Conservation (phyloP, 1,140 invertebrate genomes). For the Psix sp. region DNA sequence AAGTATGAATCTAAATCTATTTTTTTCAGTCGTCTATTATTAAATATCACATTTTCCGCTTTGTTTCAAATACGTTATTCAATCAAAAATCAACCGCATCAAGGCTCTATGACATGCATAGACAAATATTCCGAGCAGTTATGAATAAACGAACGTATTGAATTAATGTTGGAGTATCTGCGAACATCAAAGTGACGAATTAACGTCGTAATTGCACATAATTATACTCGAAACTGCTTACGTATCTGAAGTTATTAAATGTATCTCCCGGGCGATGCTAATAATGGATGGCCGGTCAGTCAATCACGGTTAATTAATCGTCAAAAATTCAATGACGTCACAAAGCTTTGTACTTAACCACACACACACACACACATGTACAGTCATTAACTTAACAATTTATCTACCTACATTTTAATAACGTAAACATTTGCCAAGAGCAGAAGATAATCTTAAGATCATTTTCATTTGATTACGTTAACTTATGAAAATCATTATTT, state of each 20-base stretch:
- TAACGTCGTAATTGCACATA: conserved; percentile 53
- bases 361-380: not conserved
- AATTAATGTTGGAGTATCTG: conserved; percentile 42
- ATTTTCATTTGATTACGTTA: too few species aligned
- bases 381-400: too few species aligned
- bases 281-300: conserved; percentile 37
- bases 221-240: conserved; percentile 57
- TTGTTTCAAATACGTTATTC: too few species aligned
- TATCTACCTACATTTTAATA: too few species aligned
- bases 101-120: conserved; percentile 2
- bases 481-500: too few species aligned
- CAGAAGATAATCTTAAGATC: too few species aligned
- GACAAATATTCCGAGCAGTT: conserved; percentile 33
- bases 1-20: too few species aligned
- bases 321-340: conserved; percentile 25
- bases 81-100: conserved; percentile 12
- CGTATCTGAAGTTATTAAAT: conserved; percentile 52
- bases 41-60: too few species aligned
- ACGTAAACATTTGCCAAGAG: too few species aligned
- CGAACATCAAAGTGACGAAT: conserved; percentile 55
- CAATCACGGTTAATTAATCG: conserved; percentile 48
- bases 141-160: conserved; percentile 24
- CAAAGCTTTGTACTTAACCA: not conserved
- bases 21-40: too few species aligned
- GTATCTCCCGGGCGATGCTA: conserved; percentile 40